A percentile compares a stretch with the other conserved stretches of the same genome.
These are phyloP conservation scores for Dryomyza anilis DNA, from an alignment of 2,888 invertebrate genomes.

Conservation along the genomic window DNA sequence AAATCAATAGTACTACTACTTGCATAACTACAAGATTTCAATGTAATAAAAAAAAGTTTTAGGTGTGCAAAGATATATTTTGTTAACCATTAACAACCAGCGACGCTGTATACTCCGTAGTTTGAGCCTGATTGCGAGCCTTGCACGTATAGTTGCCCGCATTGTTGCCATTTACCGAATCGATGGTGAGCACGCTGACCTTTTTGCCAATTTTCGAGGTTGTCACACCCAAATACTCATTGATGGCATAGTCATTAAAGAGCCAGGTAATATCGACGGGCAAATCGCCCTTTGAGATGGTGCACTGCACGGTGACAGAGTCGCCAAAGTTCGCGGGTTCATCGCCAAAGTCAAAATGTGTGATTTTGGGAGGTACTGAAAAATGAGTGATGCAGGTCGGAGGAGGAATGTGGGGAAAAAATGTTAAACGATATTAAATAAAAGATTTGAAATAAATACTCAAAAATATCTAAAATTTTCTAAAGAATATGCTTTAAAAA, in stretches of 20 bases:
- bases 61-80: not conserved
- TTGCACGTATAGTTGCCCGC: constrained; percentile 67
- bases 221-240: constrained; percentile 63
- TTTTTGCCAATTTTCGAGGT: constrained; percentile 64
- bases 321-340: constrained; percentile 71
- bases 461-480: constrained; percentile 2
- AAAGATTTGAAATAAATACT: constrained; percentile 14
- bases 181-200: constrained; percentile 66
- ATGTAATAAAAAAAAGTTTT: not conserved
- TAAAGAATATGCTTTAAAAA: constrained; percentile 3
- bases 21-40: constrained; percentile 3
- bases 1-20: not conserved
- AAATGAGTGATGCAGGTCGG: not conserved
- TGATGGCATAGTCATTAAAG: constrained; percentile 69
- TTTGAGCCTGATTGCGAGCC: constrained; percentile 65
- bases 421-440: not conserved
- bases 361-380: constrained; percentile 62
- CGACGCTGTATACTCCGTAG: constrained; percentile 63
- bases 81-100: constrained; percentile 64
- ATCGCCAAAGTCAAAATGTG: constrained; percentile 65
- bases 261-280: constrained; percentile 71
- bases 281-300: constrained; percentile 71
- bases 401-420: too few species aligned
- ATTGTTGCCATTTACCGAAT: constrained; percentile 64
- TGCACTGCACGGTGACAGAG: constrained; percentile 68